Evolutionary conservation across 2,797 vertebrate genomes (phyloP).

Genomic region (Myotis myotis): DNA sequence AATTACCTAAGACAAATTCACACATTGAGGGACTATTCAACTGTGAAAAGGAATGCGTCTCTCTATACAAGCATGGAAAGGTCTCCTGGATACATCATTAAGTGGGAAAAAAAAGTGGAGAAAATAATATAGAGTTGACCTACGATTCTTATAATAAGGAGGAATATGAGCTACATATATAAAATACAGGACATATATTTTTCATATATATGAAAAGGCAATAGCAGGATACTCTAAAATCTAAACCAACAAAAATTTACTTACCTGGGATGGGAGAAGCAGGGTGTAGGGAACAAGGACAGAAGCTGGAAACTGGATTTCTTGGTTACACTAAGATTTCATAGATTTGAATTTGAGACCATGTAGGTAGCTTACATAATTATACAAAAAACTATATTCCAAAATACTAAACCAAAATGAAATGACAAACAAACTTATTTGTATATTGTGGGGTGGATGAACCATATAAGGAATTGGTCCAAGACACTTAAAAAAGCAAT

Average conservation of each 20-base stretch:
- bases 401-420: background rate
- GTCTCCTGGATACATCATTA: background rate
- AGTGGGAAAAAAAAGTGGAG: background rate
- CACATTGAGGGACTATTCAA: too few species aligned
- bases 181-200: background rate
- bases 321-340: background rate
- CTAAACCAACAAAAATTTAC: background rate
- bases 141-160: background rate
- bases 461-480: background rate
- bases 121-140: background rate
- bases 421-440: background rate
- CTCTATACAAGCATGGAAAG: background rate
- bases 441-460: background rate
- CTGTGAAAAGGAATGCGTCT: background rate
- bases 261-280: background rate
- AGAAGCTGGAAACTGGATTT: background rate
- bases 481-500: background rate
- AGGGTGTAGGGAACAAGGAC: background rate
- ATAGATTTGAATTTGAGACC: background rate
- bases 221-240: background rate
- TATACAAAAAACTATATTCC: background rate
- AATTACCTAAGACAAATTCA: background rate
- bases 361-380: background rate
- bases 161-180: background rate
- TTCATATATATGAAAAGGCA: background rate